phyloP scores from a whole-genome alignment of 2,113 vertebrate genomes.

The Diadophis punctatus region DNA sequence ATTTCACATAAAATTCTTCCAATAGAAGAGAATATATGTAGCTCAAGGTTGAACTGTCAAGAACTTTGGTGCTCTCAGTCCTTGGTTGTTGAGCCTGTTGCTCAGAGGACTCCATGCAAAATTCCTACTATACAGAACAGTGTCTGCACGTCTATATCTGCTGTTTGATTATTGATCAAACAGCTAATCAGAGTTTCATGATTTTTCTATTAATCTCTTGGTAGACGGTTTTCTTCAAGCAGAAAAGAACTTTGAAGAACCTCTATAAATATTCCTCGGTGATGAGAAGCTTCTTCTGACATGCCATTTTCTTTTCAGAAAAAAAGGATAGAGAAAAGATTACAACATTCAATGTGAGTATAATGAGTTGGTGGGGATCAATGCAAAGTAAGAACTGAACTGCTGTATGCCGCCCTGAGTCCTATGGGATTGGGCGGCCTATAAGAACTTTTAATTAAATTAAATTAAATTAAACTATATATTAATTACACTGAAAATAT shows the following conservation, averaged over 20 bases:
- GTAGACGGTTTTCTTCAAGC: not conserved
- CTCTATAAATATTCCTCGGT: not conserved
- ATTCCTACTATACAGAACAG: too few species aligned
- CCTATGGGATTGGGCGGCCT: too few species aligned
- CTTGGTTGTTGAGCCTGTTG: too few species aligned
- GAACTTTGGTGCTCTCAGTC: too few species aligned
- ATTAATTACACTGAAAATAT: not conserved
- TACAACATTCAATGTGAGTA: not conserved
- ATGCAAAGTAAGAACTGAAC: not conserved
- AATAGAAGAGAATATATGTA: too few species aligned
- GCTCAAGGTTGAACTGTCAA: too few species aligned
- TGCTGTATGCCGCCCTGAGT: too few species aligned
- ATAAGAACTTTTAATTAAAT: too few species aligned
- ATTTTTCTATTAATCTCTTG: not conserved
- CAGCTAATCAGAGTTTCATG: not conserved
- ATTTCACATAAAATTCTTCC: not conserved
- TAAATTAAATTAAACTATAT: too few species aligned
- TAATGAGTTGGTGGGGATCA: not conserved
- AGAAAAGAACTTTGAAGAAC: not conserved
- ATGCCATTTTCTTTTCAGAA: not conserved
- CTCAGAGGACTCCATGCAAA: too few species aligned
- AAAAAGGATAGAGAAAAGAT: not conserved
- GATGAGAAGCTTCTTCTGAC: not conserved
- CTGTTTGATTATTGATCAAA: not conserved
- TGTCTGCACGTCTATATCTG: not conserved